Percentiles rank a stretch among this genome's conserved stretches.
phyloP scores from a whole-genome alignment of 92 coral and sea anemone species.

The Porites rus region DNA sequence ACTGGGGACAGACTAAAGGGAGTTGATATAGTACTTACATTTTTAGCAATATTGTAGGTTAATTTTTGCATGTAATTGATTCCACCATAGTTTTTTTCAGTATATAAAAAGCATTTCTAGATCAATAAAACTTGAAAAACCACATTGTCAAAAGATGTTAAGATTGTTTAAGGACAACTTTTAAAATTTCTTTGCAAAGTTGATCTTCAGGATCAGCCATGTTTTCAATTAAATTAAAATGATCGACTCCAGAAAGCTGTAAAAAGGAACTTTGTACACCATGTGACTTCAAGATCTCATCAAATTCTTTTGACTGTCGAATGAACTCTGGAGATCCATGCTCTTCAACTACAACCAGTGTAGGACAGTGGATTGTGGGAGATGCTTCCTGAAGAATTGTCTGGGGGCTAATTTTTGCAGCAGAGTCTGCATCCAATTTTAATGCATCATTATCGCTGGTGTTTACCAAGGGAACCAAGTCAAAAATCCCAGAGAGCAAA shows the following conservation, averaged over 20 bases:
- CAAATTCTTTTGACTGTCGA: conserved; percentile 66
- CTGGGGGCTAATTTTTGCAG: conserved; percentile 79
- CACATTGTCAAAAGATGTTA: no score
- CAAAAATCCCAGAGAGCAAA: conserved; percentile 74
- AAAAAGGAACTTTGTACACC: conserved; percentile 43
- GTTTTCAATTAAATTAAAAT: conserved; percentile 67
- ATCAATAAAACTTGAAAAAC: no score
- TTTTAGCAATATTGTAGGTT: no score
- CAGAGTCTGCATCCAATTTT: conserved; percentile 71
- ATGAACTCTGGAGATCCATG: conserved; percentile 72
- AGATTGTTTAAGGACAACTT: conserved; percentile 5
- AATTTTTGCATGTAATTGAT: no score
- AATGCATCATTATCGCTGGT: conserved; percentile 70
- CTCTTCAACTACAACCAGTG: conserved; percentile 70
- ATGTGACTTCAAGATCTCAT: conserved; percentile 44
- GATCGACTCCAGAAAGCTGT: conserved; percentile 62
- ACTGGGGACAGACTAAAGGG: no score
- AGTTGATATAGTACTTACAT: no score
- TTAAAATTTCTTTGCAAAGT: conserved; percentile 44
- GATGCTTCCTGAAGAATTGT: conserved; percentile 27
- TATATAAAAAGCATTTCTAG: no score
- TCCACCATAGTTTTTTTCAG: no score
- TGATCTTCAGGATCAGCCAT: conserved; percentile 35
- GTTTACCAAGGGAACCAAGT: conserved; percentile 59
- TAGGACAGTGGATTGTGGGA: conserved; percentile 72